A percentile compares a stretch with the other conserved stretches of the same genome.
Evolutionary conservation across 2,888 invertebrate species (phyloP).

Genomic region (Aleiodes leptofemur): DNA sequence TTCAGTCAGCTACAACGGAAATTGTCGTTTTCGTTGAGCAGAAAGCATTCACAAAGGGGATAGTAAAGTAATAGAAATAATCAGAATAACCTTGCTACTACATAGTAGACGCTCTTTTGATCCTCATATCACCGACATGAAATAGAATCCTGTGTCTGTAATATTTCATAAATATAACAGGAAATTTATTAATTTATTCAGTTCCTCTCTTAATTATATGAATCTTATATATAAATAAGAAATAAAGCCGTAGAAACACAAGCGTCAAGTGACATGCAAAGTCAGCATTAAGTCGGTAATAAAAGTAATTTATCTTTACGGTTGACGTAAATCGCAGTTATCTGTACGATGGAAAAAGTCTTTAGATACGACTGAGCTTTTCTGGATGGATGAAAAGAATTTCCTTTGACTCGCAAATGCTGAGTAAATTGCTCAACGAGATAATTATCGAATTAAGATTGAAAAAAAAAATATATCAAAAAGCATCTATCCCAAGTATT

Average conservation of each 20-base stretch:
- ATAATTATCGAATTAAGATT: no score
- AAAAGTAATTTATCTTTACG: constrained; percentile 18
- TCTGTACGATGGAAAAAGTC: not conserved
- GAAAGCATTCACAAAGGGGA: constrained; percentile 25
- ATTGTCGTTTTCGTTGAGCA: constrained; percentile 34
- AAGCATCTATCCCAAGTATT: not conserved
- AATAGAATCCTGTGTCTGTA: not conserved
- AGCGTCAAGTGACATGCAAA: constrained; percentile 9
- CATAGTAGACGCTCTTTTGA: constrained; percentile 10
- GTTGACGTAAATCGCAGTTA: constrained; percentile 20
- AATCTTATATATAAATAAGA: constrained; percentile 1
- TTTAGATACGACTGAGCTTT: no score
- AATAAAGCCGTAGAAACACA: not conserved
- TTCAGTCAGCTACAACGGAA: constrained; percentile 32
- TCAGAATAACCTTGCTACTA: constrained; percentile 1
- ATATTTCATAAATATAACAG: not conserved
- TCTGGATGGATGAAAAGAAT: no score
- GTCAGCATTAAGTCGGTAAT: constrained; percentile 13
- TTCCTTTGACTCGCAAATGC: no score
- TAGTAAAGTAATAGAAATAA: constrained; percentile 15
- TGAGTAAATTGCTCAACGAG: no score
- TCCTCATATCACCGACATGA: not conserved
- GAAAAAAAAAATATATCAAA: no score
- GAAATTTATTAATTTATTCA: constrained; percentile 3
- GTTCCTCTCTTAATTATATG: not conserved